A percentile compares a stretch with the other conserved stretches of the same genome.
Conservation (phyloP, 2,113 vertebrate species). For the Hippocampus abdominalis region DNA sequence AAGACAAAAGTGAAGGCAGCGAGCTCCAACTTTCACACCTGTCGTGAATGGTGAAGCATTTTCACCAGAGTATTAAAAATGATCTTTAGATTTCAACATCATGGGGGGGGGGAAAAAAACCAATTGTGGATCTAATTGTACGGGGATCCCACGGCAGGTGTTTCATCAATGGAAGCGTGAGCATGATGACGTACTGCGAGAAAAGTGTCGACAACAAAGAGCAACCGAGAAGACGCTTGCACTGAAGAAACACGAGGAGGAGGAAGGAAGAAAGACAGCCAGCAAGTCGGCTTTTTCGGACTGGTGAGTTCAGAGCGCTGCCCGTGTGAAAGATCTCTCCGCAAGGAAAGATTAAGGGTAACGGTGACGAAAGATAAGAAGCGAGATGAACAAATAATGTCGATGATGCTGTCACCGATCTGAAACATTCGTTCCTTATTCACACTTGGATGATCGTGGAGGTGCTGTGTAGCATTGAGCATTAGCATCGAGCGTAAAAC, state of each 20-base stretch:
- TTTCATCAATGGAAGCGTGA: conserved; percentile 90
- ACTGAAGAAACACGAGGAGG: conserved; percentile 71
- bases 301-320: conserved; percentile 73
- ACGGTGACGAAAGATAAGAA: too few relatives aligned
- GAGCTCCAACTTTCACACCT: too few relatives aligned
- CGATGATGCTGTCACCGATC: too few relatives aligned
- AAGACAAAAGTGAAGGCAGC: too few relatives aligned
- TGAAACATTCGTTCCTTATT: too few relatives aligned
- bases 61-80: too few relatives aligned
- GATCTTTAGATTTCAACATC: background rate
- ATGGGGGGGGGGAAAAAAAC: background rate
- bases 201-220: conserved; percentile 75
- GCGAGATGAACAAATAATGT: background rate
- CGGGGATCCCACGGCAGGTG: conserved; percentile 65
- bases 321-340: background rate
- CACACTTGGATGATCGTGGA: too few relatives aligned
- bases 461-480: background rate
- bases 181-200: conserved; percentile 74
- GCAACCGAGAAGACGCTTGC: conserved; percentile 73
- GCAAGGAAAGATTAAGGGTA: background rate
- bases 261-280: conserved; percentile 77
- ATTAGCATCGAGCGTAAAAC: too few relatives aligned
- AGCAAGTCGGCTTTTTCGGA: conserved; percentile 75
- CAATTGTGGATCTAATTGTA: background rate
- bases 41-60: too few relatives aligned